Percentiles rank a stretch among this genome's conserved stretches.
Conservation (phyloP, 2,888 invertebrate species). For the Polyommatus icarus region DNA sequence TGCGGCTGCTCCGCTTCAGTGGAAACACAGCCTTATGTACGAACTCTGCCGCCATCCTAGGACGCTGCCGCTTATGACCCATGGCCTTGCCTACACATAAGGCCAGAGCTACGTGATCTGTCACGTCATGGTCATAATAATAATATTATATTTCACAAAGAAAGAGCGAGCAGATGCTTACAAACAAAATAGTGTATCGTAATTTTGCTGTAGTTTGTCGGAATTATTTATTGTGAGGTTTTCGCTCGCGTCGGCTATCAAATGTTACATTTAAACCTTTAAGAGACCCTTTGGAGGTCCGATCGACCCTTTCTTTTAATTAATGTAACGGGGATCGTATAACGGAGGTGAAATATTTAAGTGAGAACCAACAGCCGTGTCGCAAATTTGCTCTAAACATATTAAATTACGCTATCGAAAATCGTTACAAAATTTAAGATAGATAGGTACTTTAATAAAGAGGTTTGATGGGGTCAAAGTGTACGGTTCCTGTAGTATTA, state of each 20-base stretch:
- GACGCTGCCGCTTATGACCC: too few relatives aligned
- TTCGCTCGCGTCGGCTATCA: slow-evolving; percentile 37
- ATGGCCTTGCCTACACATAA: too few relatives aligned
- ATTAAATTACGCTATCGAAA: too few relatives aligned
- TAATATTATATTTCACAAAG: too few relatives aligned
- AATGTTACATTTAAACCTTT: slow-evolving; percentile 43
- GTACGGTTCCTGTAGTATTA: neutral
- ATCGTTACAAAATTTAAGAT: too few relatives aligned
- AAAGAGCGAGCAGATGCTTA: too few relatives aligned
- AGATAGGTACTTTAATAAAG: too few relatives aligned
- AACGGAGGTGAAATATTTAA: slow-evolving; percentile 43
- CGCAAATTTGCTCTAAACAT: neutral
- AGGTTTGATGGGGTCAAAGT: neutral
- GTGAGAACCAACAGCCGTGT: neutral
- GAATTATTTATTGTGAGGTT: slow-evolving; percentile 40
- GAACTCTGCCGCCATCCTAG: too few relatives aligned
- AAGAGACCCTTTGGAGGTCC: slow-evolving; percentile 41
- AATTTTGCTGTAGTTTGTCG: neutral
- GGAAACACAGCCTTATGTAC: too few relatives aligned
- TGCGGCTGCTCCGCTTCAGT: too few relatives aligned
- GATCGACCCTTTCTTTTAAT: slow-evolving; percentile 45
- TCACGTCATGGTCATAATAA: too few relatives aligned
- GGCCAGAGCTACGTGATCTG: too few relatives aligned
- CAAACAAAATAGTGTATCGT: neutral
- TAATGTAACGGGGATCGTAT: slow-evolving; percentile 44